phyloP scores from a whole-genome alignment of 2,113 vertebrate genomes.

The Hassar affinis region DNA sequence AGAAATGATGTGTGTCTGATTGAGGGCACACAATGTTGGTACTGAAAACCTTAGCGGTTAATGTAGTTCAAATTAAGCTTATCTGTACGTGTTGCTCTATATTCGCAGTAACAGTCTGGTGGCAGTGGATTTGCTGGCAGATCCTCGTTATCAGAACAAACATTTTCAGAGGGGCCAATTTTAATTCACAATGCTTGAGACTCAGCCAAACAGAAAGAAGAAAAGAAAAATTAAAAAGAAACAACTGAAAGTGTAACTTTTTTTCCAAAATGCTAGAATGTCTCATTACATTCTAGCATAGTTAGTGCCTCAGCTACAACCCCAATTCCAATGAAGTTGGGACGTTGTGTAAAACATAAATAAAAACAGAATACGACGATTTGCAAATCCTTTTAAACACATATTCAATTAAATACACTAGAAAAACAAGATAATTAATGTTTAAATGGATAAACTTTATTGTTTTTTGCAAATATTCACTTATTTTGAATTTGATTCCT shows the following conservation, averaged over 20 bases:
- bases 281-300: background rate
- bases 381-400: no score
- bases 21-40: no score
- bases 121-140: slow-evolving; percentile 17
- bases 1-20: background rate
- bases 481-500: no score
- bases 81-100: background rate
- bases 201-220: background rate
- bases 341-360: no score
- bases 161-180: background rate
- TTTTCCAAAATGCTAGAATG: no score
- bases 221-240: background rate
- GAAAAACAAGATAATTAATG: no score
- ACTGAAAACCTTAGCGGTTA: background rate
- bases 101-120: background rate
- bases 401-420: no score
- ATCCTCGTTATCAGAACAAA: background rate
- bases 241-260: background rate
- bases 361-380: no score
- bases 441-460: no score
- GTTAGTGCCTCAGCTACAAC: background rate
- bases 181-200: background rate
- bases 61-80: background rate
- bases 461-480: no score
- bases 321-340: no score